phyloP scores from a whole-genome alignment of 2,797 vertebrate genomes.

The Cynodonichthys magdalenae region DNA sequence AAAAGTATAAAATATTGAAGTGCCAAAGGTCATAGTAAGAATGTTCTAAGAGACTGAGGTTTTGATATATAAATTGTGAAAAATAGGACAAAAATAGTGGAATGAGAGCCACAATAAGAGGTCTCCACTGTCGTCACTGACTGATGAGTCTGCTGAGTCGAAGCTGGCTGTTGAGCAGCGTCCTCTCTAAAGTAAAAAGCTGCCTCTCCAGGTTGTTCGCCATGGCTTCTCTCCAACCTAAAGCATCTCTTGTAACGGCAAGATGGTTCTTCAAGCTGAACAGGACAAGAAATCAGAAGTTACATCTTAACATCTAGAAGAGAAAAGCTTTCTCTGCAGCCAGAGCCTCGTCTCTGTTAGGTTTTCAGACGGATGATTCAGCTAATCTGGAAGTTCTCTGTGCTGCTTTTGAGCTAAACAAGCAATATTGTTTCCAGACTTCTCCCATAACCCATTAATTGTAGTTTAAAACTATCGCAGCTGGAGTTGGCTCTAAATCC shows the following conservation, averaged over 20 bases:
- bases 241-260: constrained; percentile 58
- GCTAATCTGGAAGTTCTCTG: constrained; percentile 38
- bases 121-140: constrained; percentile 46
- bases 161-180: constrained; percentile 71
- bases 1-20: too few species aligned
- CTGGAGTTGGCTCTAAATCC: background rate
- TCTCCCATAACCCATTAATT: constrained; percentile 1
- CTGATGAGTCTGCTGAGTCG: constrained; percentile 71
- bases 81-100: too few species aligned
- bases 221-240: constrained; percentile 61
- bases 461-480: constrained; percentile 12
- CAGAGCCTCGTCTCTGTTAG: constrained; percentile 34
- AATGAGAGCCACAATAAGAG: background rate
- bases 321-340: background rate
- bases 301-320: too few species aligned
- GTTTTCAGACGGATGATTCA: constrained; percentile 45
- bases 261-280: constrained; percentile 78
- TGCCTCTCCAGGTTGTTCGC: constrained; percentile 71
- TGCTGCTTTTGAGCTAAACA: constrained; percentile 15
- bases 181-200: constrained; percentile 73
- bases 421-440: constrained; percentile 15
- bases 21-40: too few species aligned
- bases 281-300: constrained; percentile 14
- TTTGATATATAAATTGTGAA: too few species aligned
- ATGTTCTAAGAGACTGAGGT: too few species aligned